phyloP scores from a whole-genome alignment of 2,888 invertebrate species.

The Brachyopa scutellaris region DNA sequence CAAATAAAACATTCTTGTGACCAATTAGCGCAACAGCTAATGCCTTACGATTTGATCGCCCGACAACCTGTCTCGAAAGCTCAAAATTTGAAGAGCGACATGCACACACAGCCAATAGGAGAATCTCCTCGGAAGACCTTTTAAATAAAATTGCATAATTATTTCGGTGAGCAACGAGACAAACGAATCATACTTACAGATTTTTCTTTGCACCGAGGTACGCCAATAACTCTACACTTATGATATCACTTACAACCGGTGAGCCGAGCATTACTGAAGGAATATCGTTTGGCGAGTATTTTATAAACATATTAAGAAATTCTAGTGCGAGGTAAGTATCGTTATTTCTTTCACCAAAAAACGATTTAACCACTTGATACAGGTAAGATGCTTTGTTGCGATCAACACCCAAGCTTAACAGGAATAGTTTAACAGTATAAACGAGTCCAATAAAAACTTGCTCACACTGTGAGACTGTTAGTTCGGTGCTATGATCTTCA shows the following conservation, averaged over 20 bases:
- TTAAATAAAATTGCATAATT: neutral
- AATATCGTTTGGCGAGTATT: constrained; percentile 78
- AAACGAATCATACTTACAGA: constrained; percentile 75
- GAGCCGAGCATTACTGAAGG: constrained; percentile 79
- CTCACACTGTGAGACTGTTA: neutral
- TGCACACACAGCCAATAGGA: constrained; percentile 79
- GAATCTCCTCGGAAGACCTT: constrained; percentile 77
- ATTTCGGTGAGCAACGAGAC: neutral
- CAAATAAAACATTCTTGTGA: constrained; percentile 80
- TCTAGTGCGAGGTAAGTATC: constrained; percentile 78
- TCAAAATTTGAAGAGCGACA: constrained; percentile 80
- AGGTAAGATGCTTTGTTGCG: constrained; percentile 78
- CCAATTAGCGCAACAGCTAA: constrained; percentile 78
- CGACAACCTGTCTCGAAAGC: constrained; percentile 77
- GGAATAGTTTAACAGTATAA: constrained; percentile 79
- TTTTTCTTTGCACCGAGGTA: constrained; percentile 77
- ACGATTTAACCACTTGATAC: constrained; percentile 77
- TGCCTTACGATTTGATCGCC: constrained; percentile 76
- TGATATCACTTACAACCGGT: constrained; percentile 79
- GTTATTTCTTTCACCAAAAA: constrained; percentile 77
- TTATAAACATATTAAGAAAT: constrained; percentile 80
- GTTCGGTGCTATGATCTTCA: constrained; percentile 67
- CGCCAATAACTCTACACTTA: constrained; percentile 78
- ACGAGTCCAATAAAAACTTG: constrained; percentile 77
- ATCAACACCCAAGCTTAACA: constrained; percentile 78